Conservation (phyloP, 2,113 vertebrate species). For the Toxotes chatareus region DNA sequence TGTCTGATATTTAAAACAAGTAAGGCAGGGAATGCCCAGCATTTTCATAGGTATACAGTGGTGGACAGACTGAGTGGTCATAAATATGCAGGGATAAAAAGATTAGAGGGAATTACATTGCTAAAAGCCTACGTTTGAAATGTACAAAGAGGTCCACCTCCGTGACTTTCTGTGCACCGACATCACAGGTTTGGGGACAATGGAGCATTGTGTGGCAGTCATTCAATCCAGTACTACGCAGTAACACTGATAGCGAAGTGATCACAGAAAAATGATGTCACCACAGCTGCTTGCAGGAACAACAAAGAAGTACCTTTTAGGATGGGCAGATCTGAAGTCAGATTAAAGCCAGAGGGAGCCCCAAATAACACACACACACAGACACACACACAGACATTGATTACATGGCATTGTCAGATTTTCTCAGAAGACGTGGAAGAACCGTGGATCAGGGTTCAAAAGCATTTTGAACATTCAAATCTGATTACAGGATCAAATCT, state of each 20-base stretch:
- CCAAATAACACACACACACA: constrained; percentile 28
- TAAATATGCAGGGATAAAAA: constrained; percentile 50
- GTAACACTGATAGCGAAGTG: constrained; percentile 77
- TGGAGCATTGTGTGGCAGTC: constrained; percentile 77
- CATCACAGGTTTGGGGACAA: constrained; percentile 81
- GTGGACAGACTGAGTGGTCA: constrained; percentile 10
- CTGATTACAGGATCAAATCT: background rate
- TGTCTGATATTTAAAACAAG: constrained; percentile 15
- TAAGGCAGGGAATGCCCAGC: constrained; percentile 3
- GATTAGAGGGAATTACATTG: constrained; percentile 47
- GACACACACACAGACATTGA: constrained; percentile 21
- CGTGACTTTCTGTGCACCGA: constrained; percentile 60
- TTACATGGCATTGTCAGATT: constrained; percentile 21
- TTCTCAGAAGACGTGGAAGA: constrained; percentile 7
- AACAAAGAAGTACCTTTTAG: constrained; percentile 79
- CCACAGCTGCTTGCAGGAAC: constrained; percentile 72
- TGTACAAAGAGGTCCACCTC: constrained; percentile 64
- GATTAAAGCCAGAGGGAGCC: constrained; percentile 68
- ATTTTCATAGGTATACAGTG: background rate
- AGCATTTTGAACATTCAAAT: background rate
- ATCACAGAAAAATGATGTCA: constrained; percentile 84
- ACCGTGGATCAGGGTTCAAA: constrained; percentile 5
- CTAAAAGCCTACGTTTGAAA: constrained; percentile 56
- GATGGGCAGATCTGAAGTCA: constrained; percentile 74
- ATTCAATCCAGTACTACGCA: constrained; percentile 74